phyloP scores from a whole-genome alignment of 2,888 invertebrate species.

The Drosophila neonasuta region DNA sequence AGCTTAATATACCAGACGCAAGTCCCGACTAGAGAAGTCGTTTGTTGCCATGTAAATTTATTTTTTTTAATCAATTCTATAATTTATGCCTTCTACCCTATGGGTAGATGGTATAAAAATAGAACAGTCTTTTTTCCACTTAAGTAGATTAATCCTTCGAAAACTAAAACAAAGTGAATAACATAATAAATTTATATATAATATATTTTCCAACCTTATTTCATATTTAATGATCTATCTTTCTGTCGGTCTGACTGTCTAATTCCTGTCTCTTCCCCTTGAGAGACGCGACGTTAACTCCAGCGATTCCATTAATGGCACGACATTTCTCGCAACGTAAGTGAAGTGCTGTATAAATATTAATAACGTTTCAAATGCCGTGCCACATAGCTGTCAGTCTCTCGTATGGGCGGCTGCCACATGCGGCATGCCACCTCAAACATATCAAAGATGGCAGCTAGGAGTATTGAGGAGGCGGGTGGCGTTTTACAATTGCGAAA shows the following conservation, averaged over 20 bases:
- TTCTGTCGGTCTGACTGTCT: background rate
- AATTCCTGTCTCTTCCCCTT: background rate
- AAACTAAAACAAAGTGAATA: too few species aligned
- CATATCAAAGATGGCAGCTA: slow-evolving; percentile 54
- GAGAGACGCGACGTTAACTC: slow-evolving; percentile 20
- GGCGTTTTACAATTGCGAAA: slow-evolving; percentile 73
- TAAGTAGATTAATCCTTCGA: too few species aligned
- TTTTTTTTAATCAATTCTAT: too few species aligned
- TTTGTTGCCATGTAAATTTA: too few species aligned
- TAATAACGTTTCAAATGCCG: slow-evolving; percentile 70
- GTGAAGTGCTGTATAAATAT: slow-evolving; percentile 72
- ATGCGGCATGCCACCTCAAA: slow-evolving; percentile 54
- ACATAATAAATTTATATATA: too few species aligned
- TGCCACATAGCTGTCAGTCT: slow-evolving; percentile 40
- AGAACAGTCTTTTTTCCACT: too few species aligned
- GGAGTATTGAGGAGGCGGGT: background rate
- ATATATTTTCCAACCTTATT: background rate
- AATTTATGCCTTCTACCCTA: too few species aligned
- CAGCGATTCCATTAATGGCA: slow-evolving; percentile 45
- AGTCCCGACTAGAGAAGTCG: too few species aligned
- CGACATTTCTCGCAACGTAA: slow-evolving; percentile 17
- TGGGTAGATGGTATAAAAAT: too few species aligned
- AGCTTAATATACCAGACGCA: too few species aligned
- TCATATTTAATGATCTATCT: background rate
- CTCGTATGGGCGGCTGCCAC: background rate